Base-by-base conservation (phyloP, 2,797 vertebrate genomes). In the Tokudaia muenninki region DNA sequence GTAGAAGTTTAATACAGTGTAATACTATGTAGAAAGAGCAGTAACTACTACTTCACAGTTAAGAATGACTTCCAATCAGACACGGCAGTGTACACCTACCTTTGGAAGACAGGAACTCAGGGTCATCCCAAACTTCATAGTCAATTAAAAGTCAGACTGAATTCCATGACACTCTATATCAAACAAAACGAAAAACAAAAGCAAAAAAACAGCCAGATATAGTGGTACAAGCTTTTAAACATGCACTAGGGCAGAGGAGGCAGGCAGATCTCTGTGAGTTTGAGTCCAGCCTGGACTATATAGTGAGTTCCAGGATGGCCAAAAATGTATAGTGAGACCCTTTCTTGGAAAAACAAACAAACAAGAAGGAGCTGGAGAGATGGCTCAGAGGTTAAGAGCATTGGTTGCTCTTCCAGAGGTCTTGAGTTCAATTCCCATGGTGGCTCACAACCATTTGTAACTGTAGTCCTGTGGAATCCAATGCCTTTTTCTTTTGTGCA, bases 1-100 rank as follows among this genome's bases (percentile, higher is more conserved):
- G 6, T 10, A 92, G 41, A 74, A 67, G 75, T 94, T 92, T 90
- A 90, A 78, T 81, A 89, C 10, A 89, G 22, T 89, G 1, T 79
- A 94, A 87, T 57, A 44, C 13, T 52, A 34, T 14, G 67, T 3
- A 74, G 75, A 2, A 79, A 65, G 44, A 50, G 34, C 6, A 75
- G 75, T 77, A 29, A 65, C 52, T 92, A 31, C 19, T 87, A 22
- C 74, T 89, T 96, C 59, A 90, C 41, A 47, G 91, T 59, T 47
- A 94, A 83, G 55, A 93, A 77, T 70, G 41, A 89, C n/a, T 92
- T 95, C 92, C 50, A 41, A 61, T 22, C 24, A 2, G 50, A 26
- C 14, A 2, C 22, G 52, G 16, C 44, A 37, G 26, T 34, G 1
- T 24, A 26, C 3, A 34, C 34, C 47, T 72, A 13, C 57, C 59